Conservation (phyloP, 2,113 vertebrate genomes). For the Helogale parvula region DNA sequence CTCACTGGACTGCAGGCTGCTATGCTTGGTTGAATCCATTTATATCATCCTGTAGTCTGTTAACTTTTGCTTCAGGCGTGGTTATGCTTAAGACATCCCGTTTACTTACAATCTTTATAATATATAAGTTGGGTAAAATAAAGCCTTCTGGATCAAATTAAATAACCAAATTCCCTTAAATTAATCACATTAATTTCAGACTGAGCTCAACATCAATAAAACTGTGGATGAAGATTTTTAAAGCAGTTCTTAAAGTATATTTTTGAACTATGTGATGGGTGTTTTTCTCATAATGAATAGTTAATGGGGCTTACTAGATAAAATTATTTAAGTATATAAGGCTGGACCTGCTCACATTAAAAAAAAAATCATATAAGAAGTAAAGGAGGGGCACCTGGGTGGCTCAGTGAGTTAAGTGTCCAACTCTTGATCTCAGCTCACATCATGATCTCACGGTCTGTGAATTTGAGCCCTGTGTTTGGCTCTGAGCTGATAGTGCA, state of each 20-base stretch:
- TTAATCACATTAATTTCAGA: not conserved
- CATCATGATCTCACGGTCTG: too few species aligned
- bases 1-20: not conserved
- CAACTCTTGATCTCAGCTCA: too few species aligned
- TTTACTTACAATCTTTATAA: constrained; percentile 6
- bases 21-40: not conserved
- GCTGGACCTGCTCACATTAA: not conserved
- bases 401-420: too few species aligned
- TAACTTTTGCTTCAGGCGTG: not conserved
- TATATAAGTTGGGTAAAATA: not conserved
- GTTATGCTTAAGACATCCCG: not conserved
- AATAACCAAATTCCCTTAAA: not conserved
- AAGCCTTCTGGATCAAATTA: not conserved
- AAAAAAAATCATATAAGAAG: not conserved
- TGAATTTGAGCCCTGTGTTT: too few species aligned
- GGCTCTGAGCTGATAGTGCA: too few species aligned
- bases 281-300: constrained; percentile 41
- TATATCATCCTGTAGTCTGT: not conserved
- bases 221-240: not conserved
- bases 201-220: not conserved
- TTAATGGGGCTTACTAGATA: not conserved
- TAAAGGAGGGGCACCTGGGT: not conserved
- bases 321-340: not conserved
- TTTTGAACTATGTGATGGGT: not conserved
- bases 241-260: not conserved